A percentile compares a stretch with the other conserved stretches of the same genome.
Conservation (phyloP, 2,888 invertebrate genomes). For the Macroteleia sp. region DNA sequence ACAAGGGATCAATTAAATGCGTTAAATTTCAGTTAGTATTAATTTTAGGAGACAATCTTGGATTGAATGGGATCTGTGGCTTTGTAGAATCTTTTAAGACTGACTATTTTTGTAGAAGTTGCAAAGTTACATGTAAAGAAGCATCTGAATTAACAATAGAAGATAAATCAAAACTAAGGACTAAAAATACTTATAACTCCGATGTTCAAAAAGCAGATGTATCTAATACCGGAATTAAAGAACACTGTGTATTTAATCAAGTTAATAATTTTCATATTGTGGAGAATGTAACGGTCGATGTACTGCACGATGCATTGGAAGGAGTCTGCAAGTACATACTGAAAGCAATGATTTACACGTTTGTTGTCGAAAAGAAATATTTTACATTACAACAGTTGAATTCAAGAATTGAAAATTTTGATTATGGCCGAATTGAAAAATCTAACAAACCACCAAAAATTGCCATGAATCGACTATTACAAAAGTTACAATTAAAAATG, state of each 20-base stretch:
- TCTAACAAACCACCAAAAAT: constrained; percentile 8
- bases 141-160: not conserved
- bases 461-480: not conserved
- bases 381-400: constrained; percentile 1
- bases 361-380: not conserved
- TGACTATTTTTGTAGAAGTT: constrained; percentile 16
- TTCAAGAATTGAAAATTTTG: not conserved
- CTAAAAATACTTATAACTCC: not conserved
- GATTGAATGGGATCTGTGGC: not conserved
- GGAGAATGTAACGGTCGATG: not conserved
- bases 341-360: not conserved
- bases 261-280: not conserved
- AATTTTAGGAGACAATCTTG: constrained; percentile 26
- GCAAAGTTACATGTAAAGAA: constrained; percentile 5
- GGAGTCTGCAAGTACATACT: not conserved
- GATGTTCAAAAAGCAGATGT: not conserved
- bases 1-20: not conserved
- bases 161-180: not conserved
- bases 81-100: constrained; percentile 27
- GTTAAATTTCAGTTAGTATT: constrained; percentile 33
- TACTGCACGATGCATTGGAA: constrained; percentile 4
- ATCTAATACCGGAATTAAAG: not conserved
- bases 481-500: not conserved
- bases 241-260: constrained; percentile 1
- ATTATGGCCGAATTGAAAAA: not conserved